These are phyloP conservation scores for Labeo rohita DNA, from an alignment of 2,113 vertebrate species.

Conservation along the genomic window DNA sequence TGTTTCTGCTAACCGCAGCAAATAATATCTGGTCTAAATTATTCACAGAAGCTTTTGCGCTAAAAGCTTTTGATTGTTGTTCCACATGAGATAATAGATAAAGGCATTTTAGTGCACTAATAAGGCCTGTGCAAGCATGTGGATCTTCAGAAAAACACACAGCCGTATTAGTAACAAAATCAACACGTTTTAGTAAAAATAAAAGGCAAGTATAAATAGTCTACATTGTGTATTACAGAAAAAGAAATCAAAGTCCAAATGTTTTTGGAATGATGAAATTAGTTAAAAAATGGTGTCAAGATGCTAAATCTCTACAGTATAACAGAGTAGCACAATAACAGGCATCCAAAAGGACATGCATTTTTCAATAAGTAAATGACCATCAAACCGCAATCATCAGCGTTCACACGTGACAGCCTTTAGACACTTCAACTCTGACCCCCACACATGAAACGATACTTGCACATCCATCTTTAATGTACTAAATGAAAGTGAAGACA, in stretches of 20 bases:
- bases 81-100: constrained; percentile 74
- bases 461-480: constrained; percentile 43
- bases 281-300: background rate
- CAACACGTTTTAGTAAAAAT: background rate
- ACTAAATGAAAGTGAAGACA: constrained; percentile 8
- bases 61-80: constrained; percentile 86
- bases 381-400: background rate
- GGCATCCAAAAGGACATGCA: background rate
- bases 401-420: background rate
- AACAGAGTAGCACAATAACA: background rate
- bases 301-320: background rate
- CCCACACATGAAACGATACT: constrained; percentile 22
- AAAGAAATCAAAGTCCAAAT: background rate
- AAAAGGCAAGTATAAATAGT: constrained; percentile 23
- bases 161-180: constrained; percentile 38
- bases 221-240: background rate
- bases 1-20: constrained; percentile 78
- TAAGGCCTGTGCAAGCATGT: constrained; percentile 54
- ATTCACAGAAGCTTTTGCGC: constrained; percentile 85
- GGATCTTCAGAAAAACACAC: constrained; percentile 22
- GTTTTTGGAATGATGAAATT: too few species aligned
- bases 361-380: background rate
- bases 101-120: constrained; percentile 63
- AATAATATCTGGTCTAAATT: constrained; percentile 90
- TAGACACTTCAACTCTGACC: constrained; percentile 37